phyloP scores from a whole-genome alignment of 1,140 invertebrate genomes.

The Drosophila bipectinata region DNA sequence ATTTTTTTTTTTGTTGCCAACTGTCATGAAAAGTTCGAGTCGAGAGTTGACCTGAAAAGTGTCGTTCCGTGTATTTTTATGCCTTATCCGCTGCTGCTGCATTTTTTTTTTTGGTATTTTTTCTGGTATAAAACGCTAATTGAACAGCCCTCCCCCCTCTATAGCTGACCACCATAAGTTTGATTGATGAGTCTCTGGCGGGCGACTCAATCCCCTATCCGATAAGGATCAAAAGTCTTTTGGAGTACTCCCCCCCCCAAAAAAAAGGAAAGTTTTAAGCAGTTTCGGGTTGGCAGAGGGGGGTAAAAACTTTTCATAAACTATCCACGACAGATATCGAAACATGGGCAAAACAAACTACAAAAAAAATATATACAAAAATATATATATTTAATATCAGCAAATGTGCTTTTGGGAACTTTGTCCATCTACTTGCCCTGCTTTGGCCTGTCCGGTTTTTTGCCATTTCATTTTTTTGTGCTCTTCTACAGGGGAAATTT shows the following conservation, averaged over 20 bases:
- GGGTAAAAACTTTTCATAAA: conserved; percentile 31
- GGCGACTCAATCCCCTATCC: neutral
- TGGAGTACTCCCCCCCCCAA: neutral
- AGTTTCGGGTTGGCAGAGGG: neutral
- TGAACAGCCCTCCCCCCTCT: conserved; percentile 24
- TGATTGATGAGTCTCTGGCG: conserved; percentile 23
- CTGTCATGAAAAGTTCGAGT: conserved; percentile 74
- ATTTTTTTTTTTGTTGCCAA: conserved; percentile 53
- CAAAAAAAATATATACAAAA: neutral
- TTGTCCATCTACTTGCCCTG: conserved; percentile 2
- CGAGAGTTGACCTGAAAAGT: conserved; percentile 74
- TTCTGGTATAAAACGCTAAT: conserved; percentile 43
- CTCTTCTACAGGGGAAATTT: conserved; percentile 24
- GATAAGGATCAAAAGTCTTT: conserved; percentile 9
- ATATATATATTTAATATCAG: conserved; percentile 18
- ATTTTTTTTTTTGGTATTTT: neutral
- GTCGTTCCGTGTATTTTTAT: conserved; percentile 37
- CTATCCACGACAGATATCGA: conserved; percentile 24
- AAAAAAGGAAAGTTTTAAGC: conserved; percentile 13
- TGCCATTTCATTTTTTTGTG: conserved; percentile 11
- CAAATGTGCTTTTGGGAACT: conserved; percentile 40
- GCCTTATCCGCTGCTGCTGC: conserved; percentile 2
- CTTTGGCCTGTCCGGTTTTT: conserved; percentile 9
- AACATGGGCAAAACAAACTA: neutral
- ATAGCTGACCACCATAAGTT: conserved; percentile 8